phyloP scores from a whole-genome alignment of 2,113 vertebrate species.

The Poeciliopsis turrubarensis region DNA sequence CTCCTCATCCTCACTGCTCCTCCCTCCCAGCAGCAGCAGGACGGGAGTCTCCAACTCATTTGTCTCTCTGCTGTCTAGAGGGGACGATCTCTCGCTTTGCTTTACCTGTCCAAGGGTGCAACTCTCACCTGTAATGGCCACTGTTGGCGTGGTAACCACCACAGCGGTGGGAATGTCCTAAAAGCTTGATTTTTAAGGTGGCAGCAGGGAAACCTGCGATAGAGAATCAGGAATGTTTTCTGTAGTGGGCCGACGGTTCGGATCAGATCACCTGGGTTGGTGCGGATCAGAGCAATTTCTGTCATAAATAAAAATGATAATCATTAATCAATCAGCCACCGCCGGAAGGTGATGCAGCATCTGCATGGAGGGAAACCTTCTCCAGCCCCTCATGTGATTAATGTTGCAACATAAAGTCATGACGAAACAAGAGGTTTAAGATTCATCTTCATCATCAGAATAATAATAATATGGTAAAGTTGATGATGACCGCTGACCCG shows the following conservation, averaged over 20 bases:
- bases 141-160: constrained; percentile 20
- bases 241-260: too few relatives aligned
- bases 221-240: too few relatives aligned
- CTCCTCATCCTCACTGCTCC: constrained; percentile 63
- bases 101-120: constrained; percentile 89
- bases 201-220: background rate
- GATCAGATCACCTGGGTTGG: background rate
- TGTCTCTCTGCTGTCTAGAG: constrained; percentile 68
- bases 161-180: background rate
- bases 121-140: constrained; percentile 73
- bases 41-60: constrained; percentile 68
- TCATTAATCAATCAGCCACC: too few relatives aligned
- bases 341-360: too few relatives aligned
- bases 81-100: constrained; percentile 84
- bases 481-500: background rate
- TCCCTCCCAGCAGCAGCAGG: constrained; percentile 78
- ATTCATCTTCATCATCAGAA: background rate
- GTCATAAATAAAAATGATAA: too few relatives aligned
- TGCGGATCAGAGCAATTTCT: background rate
- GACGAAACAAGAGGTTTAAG: background rate
- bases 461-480: background rate
- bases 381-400: background rate
- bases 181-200: background rate
- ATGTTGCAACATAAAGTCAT: background rate
- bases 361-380: too few relatives aligned